phyloP scores from a whole-genome alignment of 92 coral and sea anemone species.

The Pocillopora meandrina region DNA sequence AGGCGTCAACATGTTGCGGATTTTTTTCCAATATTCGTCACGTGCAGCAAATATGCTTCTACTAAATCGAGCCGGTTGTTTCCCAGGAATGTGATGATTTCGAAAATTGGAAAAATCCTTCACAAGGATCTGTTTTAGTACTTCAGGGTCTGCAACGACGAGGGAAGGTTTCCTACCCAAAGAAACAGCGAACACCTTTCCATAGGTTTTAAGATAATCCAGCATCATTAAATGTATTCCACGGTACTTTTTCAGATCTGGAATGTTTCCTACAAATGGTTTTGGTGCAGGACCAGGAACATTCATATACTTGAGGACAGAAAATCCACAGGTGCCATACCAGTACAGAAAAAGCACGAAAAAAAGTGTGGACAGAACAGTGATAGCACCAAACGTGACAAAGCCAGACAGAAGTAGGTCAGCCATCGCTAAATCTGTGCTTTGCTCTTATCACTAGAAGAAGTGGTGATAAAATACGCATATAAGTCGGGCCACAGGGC shows the following conservation, averaged over 20 bases:
- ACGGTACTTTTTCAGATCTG: slow-evolving; percentile 50
- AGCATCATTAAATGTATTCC: slow-evolving; percentile 53
- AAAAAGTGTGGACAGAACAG: slow-evolving; percentile 7
- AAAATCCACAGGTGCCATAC: slow-evolving; percentile 47
- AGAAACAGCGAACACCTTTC: slow-evolving; percentile 57
- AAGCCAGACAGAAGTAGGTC: no score
- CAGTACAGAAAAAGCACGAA: slow-evolving; percentile 42
- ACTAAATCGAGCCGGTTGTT: not conserved
- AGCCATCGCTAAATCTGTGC: no score
- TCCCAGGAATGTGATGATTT: slow-evolving; percentile 37
- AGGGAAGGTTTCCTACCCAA: slow-evolving; percentile 53
- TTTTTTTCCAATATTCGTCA: slow-evolving; percentile 46
- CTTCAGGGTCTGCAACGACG: slow-evolving; percentile 60
- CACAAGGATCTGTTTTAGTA: slow-evolving; percentile 55
- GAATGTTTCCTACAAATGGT: slow-evolving; percentile 61
- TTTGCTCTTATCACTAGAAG: no score
- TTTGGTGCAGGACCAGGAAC: slow-evolving; percentile 61
- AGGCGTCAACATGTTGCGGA: slow-evolving; percentile 39
- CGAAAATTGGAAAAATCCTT: slow-evolving; percentile 65
- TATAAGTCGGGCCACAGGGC: no score
- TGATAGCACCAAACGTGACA: not conserved
- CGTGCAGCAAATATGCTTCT: slow-evolving; percentile 11
- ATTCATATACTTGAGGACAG: slow-evolving; percentile 42
- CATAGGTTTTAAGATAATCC: slow-evolving; percentile 50
- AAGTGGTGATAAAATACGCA: no score